These are phyloP conservation scores for Chrysocyon brachyurus DNA, from an alignment of 2,797 vertebrate species.

Conservation along the genomic window DNA sequence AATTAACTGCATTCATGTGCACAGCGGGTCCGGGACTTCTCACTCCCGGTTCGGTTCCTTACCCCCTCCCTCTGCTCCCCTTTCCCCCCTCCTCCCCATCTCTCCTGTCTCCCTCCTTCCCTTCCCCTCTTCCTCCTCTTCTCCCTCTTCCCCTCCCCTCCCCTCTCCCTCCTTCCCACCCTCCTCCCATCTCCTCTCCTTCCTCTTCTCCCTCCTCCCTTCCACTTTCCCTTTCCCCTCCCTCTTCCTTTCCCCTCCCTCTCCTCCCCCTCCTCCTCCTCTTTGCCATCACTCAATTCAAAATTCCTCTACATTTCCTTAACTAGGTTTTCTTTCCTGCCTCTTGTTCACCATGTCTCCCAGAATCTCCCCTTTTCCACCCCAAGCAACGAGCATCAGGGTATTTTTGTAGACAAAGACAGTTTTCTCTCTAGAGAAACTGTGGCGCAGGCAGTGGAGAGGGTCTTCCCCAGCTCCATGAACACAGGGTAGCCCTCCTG, in stretches of 20 bases:
- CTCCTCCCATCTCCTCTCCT: no score
- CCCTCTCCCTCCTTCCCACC: no score
- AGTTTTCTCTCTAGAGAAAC: not conserved
- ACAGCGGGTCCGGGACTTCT: not conserved
- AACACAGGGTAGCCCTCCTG: not conserved
- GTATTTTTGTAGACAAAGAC: slow-evolving; percentile 22
- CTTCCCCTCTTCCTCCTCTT: no score
- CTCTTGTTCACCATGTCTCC: not conserved
- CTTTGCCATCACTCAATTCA: not conserved
- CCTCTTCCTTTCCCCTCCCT: not conserved
- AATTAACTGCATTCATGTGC: not conserved
- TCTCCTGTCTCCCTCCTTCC: no score
- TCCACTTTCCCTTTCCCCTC: no score
- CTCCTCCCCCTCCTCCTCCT: not conserved
- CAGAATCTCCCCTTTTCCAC: not conserved
- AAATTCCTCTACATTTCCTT: not conserved
- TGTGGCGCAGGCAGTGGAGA: not conserved
- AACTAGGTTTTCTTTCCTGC: not conserved
- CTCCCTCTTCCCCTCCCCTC: no score
- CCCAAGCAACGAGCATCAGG: not conserved
- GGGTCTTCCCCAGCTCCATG: not conserved
- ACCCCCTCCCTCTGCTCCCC: not conserved
- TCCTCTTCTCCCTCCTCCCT: not conserved
- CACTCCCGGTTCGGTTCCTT: not conserved
- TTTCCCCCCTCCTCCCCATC: no score